A percentile compares a stretch with the other conserved stretches of the same genome.
phyloP scores from a whole-genome alignment of 2,113 vertebrate species.

The Salvator merianae region DNA sequence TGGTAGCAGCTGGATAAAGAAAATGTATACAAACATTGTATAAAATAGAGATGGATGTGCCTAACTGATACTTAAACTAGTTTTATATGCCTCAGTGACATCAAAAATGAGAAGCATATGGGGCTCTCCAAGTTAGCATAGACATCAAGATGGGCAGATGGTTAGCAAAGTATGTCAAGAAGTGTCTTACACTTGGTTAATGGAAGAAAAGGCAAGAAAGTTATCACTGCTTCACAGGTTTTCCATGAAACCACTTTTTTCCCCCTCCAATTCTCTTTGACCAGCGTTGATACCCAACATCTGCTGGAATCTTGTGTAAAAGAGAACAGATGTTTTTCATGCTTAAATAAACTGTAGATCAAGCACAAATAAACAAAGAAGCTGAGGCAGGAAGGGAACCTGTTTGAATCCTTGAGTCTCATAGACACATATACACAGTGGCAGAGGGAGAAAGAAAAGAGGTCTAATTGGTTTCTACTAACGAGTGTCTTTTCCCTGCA shows the following conservation, averaged over 20 bases:
- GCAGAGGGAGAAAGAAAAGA: no score
- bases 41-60: neutral
- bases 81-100: neutral
- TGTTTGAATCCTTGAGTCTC: neutral
- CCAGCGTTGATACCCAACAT: constrained; percentile 13
- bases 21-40: neutral
- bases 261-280: constrained; percentile 26
- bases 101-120: neutral
- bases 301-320: neutral
- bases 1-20: neutral
- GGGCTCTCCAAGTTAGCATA: neutral
- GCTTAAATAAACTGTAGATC: neutral
- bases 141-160: neutral
- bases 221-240: neutral
- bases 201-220: neutral
- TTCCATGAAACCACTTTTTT: no score
- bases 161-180: neutral
- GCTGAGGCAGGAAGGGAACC: neutral
- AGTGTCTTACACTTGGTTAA: neutral
- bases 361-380: constrained; percentile 8
- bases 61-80: neutral
- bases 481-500: no score
- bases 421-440: no score
- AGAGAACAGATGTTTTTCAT: neutral
- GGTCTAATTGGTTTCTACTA: no score